A percentile compares a stretch with the other conserved stretches of the same genome.
phyloP scores from a whole-genome alignment of 1,140 invertebrate genomes.

The Elysia chlorotica region DNA sequence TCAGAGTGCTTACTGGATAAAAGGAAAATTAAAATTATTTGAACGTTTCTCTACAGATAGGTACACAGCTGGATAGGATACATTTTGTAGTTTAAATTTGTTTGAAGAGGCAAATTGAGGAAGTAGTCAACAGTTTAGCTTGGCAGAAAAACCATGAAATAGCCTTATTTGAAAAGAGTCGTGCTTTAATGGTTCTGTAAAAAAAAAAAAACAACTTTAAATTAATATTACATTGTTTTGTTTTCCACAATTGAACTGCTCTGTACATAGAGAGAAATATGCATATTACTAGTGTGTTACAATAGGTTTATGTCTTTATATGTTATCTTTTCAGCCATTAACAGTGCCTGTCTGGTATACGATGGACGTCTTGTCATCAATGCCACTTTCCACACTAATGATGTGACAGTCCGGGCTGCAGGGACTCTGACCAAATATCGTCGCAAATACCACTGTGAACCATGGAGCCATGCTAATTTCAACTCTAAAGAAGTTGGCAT shows the following conservation, averaged over 20 bases:
- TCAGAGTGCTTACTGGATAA: too few relatives aligned
- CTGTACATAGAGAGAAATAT: not conserved
- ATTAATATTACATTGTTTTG: not conserved
- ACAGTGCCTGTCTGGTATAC: constrained; percentile 72
- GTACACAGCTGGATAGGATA: too few relatives aligned
- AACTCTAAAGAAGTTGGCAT: constrained; percentile 62
- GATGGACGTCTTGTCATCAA: constrained; percentile 75
- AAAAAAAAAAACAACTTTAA: too few relatives aligned
- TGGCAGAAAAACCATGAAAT: too few relatives aligned
- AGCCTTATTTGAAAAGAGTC: too few relatives aligned
- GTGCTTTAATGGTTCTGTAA: too few relatives aligned
- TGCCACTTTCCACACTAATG: constrained; percentile 72
- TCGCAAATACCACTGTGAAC: constrained; percentile 59
- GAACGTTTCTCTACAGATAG: too few relatives aligned
- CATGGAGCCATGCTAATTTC: constrained; percentile 62
- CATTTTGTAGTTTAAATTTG: too few relatives aligned
- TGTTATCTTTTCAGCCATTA: constrained; percentile 67
- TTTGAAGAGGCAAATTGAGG: too few relatives aligned
- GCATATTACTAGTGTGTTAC: not conserved
- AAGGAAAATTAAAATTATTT: too few relatives aligned
- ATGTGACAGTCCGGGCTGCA: constrained; percentile 72
- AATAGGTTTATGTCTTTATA: not conserved
- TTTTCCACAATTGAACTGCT: not conserved
- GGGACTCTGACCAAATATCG: constrained; percentile 69
- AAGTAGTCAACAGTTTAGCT: too few relatives aligned